Conservation (phyloP, 2,797 vertebrate genomes). For the Clarias laeviceps region DNA sequence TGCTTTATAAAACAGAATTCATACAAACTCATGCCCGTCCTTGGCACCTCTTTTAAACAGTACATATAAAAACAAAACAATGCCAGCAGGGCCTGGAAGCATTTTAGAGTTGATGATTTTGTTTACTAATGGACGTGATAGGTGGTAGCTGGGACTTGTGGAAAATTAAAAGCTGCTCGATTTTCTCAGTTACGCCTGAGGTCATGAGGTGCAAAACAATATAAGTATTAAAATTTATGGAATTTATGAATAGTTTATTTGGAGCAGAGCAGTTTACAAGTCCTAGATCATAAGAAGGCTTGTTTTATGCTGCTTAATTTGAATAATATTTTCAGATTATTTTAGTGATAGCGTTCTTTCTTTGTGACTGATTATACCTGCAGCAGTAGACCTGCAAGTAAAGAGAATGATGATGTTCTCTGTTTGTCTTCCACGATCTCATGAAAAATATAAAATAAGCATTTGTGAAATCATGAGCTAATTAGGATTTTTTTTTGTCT, state of each 20-base stretch:
- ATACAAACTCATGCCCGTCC: neutral
- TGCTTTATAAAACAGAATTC: neutral
- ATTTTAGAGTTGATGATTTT: neutral
- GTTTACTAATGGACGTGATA: neutral
- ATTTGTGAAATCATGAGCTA: neutral
- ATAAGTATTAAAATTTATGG: neutral
- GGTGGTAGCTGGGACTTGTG: neutral
- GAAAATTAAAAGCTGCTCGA: neutral
- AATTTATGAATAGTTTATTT: neutral
- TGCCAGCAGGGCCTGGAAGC: neutral
- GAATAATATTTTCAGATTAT: neutral
- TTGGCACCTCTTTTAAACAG: neutral
- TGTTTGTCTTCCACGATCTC: neutral
- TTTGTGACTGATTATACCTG: neutral
- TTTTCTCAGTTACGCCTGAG: neutral
- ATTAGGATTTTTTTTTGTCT: neutral
- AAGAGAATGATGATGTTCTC: neutral
- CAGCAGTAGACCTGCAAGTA: neutral
- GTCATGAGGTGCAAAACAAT: neutral
- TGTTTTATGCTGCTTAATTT: neutral
- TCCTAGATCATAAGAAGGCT: neutral
- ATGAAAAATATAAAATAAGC: neutral
- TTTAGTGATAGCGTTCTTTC: neutral
- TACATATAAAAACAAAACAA: neutral
- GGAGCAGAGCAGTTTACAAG: neutral